These are phyloP conservation scores for Cryptomyrus ogoouensis DNA, from an alignment of 2,113 vertebrate genomes.

Conservation along the genomic window DNA sequence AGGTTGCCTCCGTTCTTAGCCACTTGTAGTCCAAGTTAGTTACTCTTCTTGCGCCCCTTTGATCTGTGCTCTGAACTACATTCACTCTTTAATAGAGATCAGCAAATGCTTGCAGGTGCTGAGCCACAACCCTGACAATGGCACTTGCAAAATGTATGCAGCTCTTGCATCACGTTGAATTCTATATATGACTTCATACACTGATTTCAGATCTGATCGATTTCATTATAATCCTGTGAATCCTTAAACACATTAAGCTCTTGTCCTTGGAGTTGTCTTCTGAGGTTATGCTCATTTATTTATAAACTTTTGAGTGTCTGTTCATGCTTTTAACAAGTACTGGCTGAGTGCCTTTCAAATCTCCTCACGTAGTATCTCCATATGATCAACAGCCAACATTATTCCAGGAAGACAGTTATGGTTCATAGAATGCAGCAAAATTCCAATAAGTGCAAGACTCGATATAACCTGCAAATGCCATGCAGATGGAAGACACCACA, in stretches of 20 bases:
- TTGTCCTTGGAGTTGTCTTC: slow-evolving; percentile 34
- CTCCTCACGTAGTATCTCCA: background rate
- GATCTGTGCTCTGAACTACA: background rate
- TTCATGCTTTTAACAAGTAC: background rate
- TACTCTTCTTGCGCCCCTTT: background rate
- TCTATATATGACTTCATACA: background rate
- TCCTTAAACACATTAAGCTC: background rate
- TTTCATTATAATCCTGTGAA: slow-evolving; percentile 22
- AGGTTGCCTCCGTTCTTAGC: background rate
- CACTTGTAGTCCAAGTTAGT: background rate
- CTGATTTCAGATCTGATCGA: slow-evolving; percentile 6
- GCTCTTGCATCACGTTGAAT: background rate
- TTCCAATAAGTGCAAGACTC: background rate
- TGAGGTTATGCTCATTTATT: slow-evolving; percentile 45
- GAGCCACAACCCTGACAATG: background rate
- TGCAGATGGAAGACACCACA: slow-evolving; percentile 1
- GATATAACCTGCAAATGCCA: background rate
- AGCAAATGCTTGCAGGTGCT: background rate
- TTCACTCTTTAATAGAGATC: background rate
- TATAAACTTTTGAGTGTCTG: slow-evolving; percentile 22
- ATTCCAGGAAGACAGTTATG: slow-evolving; percentile 6
- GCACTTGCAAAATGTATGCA: background rate
- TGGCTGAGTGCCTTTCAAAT: background rate
- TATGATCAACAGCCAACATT: background rate
- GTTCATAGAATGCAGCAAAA: background rate